These are phyloP conservation scores for Bathynomus jamesi DNA, from an alignment of 1,140 invertebrate species.

Conservation along the genomic window DNA sequence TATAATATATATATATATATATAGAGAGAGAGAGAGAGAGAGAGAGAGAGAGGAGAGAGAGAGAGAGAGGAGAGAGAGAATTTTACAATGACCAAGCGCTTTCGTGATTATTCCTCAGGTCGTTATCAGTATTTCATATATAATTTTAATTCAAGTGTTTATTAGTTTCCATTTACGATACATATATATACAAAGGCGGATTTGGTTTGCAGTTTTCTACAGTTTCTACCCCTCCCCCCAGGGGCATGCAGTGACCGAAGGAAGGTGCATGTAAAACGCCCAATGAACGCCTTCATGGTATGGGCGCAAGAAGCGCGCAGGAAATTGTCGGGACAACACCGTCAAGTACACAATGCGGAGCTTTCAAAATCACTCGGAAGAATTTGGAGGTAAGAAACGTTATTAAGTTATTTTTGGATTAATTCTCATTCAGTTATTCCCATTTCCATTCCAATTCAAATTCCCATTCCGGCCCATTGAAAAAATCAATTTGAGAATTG, in stretches of 20 bases:
- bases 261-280: constrained; percentile 69
- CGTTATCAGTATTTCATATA: too few relatives aligned
- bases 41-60: too few relatives aligned
- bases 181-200: neutral
- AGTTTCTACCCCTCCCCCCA: constrained; percentile 5
- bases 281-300: constrained; percentile 96
- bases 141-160: too few relatives aligned
- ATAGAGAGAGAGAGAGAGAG: too few relatives aligned
- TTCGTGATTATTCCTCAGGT: too few relatives aligned
- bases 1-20: neutral
- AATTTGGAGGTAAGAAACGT: constrained; percentile 71
- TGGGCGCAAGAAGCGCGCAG: constrained; percentile 85
- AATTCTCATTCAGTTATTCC: too few relatives aligned
- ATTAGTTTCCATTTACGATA: too few relatives aligned
- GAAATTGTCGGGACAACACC: constrained; percentile 77
- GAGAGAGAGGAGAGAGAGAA: too few relatives aligned
- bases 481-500: too few relatives aligned
- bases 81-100: too few relatives aligned
- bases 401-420: too few relatives aligned
- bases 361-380: constrained; percentile 83
- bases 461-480: neutral
- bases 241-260: constrained; percentile 27
- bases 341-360: constrained; percentile 85
- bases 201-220: constrained; percentile 24
- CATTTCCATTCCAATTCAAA: too few relatives aligned